Percentiles rank a stretch among this genome's conserved stretches.
Conservation (phyloP, 92 coral and sea anemone genomes). For the Porites cylindrica region DNA sequence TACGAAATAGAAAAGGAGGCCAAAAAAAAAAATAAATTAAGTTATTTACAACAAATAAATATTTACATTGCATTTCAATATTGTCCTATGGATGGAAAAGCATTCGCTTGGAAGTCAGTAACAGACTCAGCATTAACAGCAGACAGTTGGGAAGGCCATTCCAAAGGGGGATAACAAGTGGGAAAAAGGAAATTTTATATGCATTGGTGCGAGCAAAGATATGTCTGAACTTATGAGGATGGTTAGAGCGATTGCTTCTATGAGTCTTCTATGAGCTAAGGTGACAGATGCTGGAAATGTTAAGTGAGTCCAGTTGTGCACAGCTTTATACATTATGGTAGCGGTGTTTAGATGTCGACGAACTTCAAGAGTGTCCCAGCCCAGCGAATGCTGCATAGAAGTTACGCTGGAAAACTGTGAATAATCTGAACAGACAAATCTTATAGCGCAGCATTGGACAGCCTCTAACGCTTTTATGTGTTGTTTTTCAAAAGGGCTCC, state of each 20-base stretch:
- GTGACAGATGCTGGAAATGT: background rate
- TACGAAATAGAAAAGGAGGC: no score
- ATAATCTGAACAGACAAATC: background rate
- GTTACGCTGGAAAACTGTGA: slow-evolving; percentile 26
- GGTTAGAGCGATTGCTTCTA: slow-evolving; percentile 20
- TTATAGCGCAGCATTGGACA: no score
- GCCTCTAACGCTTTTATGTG: background rate
- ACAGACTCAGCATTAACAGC: slow-evolving; percentile 2
- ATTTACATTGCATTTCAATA: background rate
- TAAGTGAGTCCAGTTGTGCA: background rate
- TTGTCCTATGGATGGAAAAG: background rate
- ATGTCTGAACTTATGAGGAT: slow-evolving; percentile 8
- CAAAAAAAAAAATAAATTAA: background rate
- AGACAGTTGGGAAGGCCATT: background rate
- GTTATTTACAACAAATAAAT: background rate
- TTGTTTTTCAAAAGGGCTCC: slow-evolving; percentile 43
- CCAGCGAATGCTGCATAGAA: slow-evolving; percentile 31
- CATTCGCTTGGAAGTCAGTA: background rate
- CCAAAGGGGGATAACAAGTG: background rate
- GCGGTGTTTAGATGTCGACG: slow-evolving; percentile 15
- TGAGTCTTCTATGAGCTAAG: background rate
- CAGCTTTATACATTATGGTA: background rate
- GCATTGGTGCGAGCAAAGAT: background rate
- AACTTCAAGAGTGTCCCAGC: slow-evolving; percentile 42
- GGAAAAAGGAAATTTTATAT: background rate